These are phyloP conservation scores for Albula goreensis DNA, from an alignment of 2,113 vertebrate species.

Conservation along the genomic window DNA sequence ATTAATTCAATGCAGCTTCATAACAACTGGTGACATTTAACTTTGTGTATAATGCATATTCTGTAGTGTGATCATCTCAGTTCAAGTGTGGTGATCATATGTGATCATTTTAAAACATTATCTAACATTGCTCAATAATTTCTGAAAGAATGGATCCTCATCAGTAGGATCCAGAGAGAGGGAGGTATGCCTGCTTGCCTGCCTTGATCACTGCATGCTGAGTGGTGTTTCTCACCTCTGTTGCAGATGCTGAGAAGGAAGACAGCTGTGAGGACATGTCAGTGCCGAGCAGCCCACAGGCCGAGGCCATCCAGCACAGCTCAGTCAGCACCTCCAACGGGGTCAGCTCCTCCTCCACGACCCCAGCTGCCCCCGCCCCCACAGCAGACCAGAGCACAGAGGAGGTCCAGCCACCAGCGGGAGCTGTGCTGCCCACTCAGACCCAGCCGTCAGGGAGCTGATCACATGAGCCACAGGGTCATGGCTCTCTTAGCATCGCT, in stretches of 20 bases:
- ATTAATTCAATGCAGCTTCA: slow-evolving; percentile 75
- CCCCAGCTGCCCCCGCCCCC: slow-evolving; percentile 74
- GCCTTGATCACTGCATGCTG: background rate
- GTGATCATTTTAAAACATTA: no score
- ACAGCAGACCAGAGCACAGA: slow-evolving; percentile 89
- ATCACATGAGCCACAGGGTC: slow-evolving; percentile 68
- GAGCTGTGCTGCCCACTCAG: slow-evolving; percentile 72
- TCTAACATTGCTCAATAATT: no score
- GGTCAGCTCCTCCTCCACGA: slow-evolving; percentile 83
- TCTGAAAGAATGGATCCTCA: no score
- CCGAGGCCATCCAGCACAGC: slow-evolving; percentile 95
- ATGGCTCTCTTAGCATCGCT: slow-evolving; percentile 71
- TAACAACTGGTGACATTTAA: slow-evolving; percentile 78
- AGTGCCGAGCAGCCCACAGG: slow-evolving; percentile 87
- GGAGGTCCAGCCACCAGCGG: slow-evolving; percentile 74
- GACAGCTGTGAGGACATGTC: slow-evolving; percentile 94
- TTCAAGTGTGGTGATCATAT: no score
- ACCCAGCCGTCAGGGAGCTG: slow-evolving; percentile 89
- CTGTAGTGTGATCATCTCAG: no score
- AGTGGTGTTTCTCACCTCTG: background rate
- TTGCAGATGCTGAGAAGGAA: slow-evolving; percentile 86
- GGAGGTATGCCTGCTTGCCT: background rate
- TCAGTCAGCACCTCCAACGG: slow-evolving; percentile 98
- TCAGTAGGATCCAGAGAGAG: no score
- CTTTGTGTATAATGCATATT: no score